A percentile compares a stretch with the other conserved stretches of the same genome.
phyloP scores from a whole-genome alignment of 1,140 invertebrate genomes.

The Lineus longissimus region DNA sequence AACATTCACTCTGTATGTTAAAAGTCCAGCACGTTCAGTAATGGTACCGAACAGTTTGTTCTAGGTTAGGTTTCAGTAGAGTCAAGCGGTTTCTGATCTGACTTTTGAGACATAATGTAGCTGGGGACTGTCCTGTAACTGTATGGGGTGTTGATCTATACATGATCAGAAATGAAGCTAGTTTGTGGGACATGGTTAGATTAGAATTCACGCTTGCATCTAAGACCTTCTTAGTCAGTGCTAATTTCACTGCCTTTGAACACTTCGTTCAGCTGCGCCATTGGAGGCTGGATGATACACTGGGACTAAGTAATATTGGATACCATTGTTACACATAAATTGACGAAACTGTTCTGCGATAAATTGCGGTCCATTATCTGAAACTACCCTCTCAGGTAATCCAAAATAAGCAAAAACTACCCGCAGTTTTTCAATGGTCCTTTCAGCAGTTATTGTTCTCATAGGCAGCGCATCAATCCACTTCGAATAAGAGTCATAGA shows the following conservation, averaged over 20 bases:
- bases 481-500: conserved; percentile 15
- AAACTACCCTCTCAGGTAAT: conserved; percentile 7
- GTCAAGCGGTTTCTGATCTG: not conserved
- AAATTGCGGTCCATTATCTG: conserved; percentile 15
- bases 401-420: not conserved
- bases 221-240: not conserved
- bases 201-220: not conserved
- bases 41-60: too few relatives aligned
- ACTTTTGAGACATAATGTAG: not conserved
- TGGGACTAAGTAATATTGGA: not conserved
- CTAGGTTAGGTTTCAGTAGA: not conserved
- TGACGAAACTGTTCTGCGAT: not conserved
- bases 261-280: not conserved
- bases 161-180: not conserved
- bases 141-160: not conserved
- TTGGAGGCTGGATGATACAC: too few relatives aligned
- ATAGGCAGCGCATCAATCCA: conserved; percentile 13
- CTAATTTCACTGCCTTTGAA: not conserved
- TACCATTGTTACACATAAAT: not conserved
- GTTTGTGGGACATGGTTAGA: not conserved
- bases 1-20: too few relatives aligned
- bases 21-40: too few relatives aligned
- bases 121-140: not conserved
- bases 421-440: not conserved
- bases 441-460: not conserved